Evolutionary conservation across 1,140 invertebrate species (phyloP).

Genomic region (Coptotermes formosanus): DNA sequence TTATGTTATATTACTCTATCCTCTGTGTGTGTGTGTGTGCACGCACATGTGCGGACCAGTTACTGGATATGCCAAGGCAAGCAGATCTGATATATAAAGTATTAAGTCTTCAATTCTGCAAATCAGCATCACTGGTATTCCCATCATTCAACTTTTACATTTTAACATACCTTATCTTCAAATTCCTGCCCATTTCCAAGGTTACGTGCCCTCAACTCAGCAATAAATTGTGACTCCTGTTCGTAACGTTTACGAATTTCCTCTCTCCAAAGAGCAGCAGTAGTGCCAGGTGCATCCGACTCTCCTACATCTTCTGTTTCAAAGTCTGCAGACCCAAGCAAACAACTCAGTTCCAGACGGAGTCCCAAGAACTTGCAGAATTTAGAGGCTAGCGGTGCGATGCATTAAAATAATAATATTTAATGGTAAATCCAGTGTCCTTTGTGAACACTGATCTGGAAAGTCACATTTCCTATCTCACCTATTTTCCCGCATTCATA

Average conservation of each 20-base stretch:
- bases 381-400: no score
- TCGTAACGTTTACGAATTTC: slow-evolving; percentile 62
- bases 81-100: background rate
- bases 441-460: no score
- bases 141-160: no score
- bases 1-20: no score
- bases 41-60: no score
- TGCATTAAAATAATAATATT: no score
- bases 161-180: slow-evolving; percentile 47
- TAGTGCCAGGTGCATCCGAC: slow-evolving; percentile 54
- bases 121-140: slow-evolving; percentile 41
- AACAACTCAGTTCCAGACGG: background rate
- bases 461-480: no score
- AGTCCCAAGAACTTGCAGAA: background rate
- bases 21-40: no score
- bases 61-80: background rate
- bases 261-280: slow-evolving; percentile 58
- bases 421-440: no score
- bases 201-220: slow-evolving; percentile 59
- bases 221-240: slow-evolving; percentile 64
- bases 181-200: slow-evolving; percentile 49
- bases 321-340: slow-evolving; percentile 37
- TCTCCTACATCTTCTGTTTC: slow-evolving; percentile 50
- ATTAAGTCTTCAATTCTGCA: background rate
- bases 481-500: no score